Base-by-base conservation (phyloP, 2,113 vertebrate species). In the Tachysurus fulvidraco region DNA sequence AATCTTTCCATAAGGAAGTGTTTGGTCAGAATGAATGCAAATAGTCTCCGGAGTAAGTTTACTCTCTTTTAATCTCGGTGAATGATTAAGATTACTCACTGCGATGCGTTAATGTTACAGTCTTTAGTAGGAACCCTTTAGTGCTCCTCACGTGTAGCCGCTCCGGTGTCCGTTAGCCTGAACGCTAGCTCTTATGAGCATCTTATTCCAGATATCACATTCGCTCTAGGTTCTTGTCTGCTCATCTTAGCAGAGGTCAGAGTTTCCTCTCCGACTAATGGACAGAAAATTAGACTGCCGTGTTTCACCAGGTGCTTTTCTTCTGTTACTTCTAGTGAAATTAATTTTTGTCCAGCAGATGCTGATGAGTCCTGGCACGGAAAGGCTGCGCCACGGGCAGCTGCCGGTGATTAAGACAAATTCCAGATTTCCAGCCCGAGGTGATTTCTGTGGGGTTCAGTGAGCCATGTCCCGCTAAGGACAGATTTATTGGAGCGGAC, bases 351-450 rank as follows among this genome's bases (percentile, higher is more conserved):
- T 88, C 86, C 79, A 76, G 64, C 88, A 87, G 90, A 90, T 85
- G 89, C 89, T 87, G 88, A 87, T 76, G 79, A 83, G 85, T 30
- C 69, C 82, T 88, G 90, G 88, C 87, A 88, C 54, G 28, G 59
- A 54, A 28, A 30, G 62, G 52, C 46, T 60, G 87, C 83, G 78
- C 88, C 83, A 81, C 57, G 23, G 90, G 85, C 89, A 87, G 83
- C 86, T 86, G 90, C 85, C 88, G 86, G 80, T 81, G 87, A 89
- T 91, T 88, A 88, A 88, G 83, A 90, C 83, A 89, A 85, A 87
- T 87, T 87, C 28, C 74, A 84, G 74, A 64, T 83, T 86, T 90
- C 86, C 57, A 64, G 85, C 83, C 69, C 12, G 73, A 60, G 84
- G 73, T 85, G 69, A 88, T 88, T 90, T 87, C 81, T 30, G 78